phyloP scores from a whole-genome alignment of 2,113 vertebrate genomes.

The Cyanoramphus novaezelandiae region DNA sequence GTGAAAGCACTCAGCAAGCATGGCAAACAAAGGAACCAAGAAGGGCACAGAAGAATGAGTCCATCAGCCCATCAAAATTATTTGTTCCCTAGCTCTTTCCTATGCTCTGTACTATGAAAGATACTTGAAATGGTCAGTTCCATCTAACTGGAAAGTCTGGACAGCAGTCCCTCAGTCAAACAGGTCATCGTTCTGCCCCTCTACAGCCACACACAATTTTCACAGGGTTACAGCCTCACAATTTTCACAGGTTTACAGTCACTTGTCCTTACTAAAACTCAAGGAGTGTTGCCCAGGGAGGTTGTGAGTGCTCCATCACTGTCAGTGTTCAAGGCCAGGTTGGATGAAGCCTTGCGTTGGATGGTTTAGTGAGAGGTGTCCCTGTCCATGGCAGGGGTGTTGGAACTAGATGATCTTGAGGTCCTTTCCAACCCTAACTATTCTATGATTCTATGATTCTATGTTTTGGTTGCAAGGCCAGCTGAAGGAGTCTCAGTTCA shows the following conservation, averaged over 20 bases:
- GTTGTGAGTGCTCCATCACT: too few species aligned
- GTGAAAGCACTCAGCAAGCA: background rate
- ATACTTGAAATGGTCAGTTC: background rate
- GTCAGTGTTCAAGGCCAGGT: too few species aligned
- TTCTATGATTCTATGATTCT: too few species aligned
- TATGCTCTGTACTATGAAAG: background rate
- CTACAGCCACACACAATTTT: background rate
- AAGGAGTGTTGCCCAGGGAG: too few species aligned
- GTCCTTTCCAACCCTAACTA: too few species aligned
- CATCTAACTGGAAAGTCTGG: background rate
- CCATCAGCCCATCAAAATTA: background rate
- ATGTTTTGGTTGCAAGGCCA: background rate
- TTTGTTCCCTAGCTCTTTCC: background rate
- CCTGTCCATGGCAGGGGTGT: too few species aligned
- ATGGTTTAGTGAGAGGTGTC: too few species aligned
- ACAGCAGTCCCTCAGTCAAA: background rate
- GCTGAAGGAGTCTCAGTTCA: background rate
- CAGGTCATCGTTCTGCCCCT: background rate
- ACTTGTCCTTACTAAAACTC: background rate
- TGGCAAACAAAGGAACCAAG: background rate
- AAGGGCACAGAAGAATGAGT: background rate
- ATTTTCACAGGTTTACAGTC: background rate
- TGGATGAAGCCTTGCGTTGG: too few species aligned
- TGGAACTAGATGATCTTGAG: too few species aligned
- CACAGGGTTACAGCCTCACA: background rate